Percentiles rank a stretch among this genome's conserved stretches.
These are phyloP conservation scores for Aporophyla lueneburgensis DNA, from an alignment of 2,888 invertebrate species.

Conservation along the genomic window DNA sequence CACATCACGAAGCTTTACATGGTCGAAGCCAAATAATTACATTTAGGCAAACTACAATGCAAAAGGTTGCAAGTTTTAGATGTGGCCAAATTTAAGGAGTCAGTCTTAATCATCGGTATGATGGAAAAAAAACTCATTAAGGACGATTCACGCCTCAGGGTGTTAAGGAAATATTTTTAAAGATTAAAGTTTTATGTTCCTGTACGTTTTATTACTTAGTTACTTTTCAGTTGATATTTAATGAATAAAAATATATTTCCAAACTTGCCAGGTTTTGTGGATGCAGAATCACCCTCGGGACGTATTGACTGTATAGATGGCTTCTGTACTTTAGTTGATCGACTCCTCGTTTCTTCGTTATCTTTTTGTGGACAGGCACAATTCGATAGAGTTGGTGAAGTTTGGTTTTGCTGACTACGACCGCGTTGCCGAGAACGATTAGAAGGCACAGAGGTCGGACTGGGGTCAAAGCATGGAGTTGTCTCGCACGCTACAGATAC, in stretches of 20 bases:
- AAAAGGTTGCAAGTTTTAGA: background rate
- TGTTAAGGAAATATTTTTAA: too few relatives aligned
- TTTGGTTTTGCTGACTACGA: background rate
- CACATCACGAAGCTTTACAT: background rate
- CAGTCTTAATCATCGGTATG: background rate
- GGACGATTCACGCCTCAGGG: too few relatives aligned
- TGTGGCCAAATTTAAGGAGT: background rate
- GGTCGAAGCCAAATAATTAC: background rate
- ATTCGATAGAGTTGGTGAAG: background rate
- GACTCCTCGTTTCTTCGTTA: background rate
- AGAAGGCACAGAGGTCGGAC: background rate
- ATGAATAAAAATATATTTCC: too few relatives aligned
- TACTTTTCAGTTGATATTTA: too few relatives aligned
- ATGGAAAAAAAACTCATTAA: background rate
- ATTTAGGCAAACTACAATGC: background rate
- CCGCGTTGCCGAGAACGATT: background rate
- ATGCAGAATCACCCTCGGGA: background rate
- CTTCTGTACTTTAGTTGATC: slow-evolving; percentile 10
- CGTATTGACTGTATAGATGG: background rate
- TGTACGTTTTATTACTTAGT: too few relatives aligned
- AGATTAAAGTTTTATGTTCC: too few relatives aligned
- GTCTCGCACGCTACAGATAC: background rate
- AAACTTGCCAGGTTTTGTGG: background rate
- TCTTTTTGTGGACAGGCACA: background rate
- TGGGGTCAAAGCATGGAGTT: background rate